A percentile compares a stretch with the other conserved stretches of the same genome.
Evolutionary conservation across 1,140 invertebrate species (phyloP).

Genomic region (Trachymyrmex septentrionalis): DNA sequence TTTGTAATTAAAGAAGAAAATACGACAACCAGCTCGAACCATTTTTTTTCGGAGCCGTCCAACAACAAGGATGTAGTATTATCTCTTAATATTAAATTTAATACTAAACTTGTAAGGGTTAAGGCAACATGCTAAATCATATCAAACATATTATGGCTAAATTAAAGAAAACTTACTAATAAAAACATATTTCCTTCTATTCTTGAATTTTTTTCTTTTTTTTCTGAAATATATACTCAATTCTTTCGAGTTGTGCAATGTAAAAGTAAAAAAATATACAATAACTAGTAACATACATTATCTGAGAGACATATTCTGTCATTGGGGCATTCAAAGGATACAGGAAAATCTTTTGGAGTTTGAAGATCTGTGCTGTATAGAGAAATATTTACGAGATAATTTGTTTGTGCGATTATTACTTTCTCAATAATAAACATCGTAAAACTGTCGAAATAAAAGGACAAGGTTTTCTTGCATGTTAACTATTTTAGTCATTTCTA

Average conservation of each 20-base stretch:
- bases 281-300: background rate
- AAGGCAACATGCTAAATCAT: constrained; percentile 4
- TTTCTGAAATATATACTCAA: background rate
- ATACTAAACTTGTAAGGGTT: constrained; percentile 10
- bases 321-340: too few relatives aligned
- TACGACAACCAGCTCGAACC: constrained; percentile 31
- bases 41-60: constrained; percentile 13
- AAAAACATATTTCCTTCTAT: background rate
- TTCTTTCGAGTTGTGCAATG: background rate
- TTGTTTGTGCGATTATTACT: background rate
- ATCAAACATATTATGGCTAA: background rate
- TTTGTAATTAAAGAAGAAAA: constrained; percentile 81
- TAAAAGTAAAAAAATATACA: constrained; percentile 10
- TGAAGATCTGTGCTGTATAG: too few relatives aligned
- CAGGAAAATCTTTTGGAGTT: too few relatives aligned
- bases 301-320: too few relatives aligned
- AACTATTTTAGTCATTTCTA: background rate
- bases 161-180: background rate
- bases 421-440: background rate
- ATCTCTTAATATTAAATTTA: constrained; percentile 17
- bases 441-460: background rate
- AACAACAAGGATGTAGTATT: constrained; percentile 20
- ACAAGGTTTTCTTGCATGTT: background rate
- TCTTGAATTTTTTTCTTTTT: background rate
- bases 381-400: background rate